phyloP scores from a whole-genome alignment of 2,797 vertebrate genomes.

The Galagoides demidoff region DNA sequence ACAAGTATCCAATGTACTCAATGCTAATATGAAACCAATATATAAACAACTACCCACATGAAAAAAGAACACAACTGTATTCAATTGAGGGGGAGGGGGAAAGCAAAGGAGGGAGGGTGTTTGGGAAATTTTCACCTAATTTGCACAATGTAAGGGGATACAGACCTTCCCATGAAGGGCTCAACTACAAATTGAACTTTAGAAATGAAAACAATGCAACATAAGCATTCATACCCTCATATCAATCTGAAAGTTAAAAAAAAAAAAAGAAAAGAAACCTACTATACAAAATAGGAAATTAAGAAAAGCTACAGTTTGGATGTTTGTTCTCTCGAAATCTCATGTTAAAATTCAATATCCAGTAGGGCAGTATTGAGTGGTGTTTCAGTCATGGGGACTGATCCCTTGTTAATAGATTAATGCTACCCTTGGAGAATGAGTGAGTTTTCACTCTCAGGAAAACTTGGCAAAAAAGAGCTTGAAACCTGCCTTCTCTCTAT shows the following conservation, averaged over 20 bases:
- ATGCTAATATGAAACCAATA: no score
- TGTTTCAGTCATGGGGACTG: not conserved
- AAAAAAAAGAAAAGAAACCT: not conserved
- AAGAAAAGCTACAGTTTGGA: not conserved
- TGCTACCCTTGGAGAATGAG: not conserved
- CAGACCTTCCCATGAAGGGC: no score
- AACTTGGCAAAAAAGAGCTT: not conserved
- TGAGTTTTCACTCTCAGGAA: not conserved
- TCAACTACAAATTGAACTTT: no score
- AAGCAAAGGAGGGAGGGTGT: no score
- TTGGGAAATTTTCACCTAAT: no score
- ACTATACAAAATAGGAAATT: not conserved
- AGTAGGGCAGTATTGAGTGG: not conserved
- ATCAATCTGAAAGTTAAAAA: not conserved
- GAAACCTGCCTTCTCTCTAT: not conserved
- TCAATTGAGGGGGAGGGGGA: no score
- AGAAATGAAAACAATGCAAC: no score
- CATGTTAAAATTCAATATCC: not conserved
- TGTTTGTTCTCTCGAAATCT: not conserved
- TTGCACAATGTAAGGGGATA: no score
- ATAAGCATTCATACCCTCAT: no score
- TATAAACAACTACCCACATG: no score
- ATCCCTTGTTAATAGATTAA: not conserved
- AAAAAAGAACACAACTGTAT: no score
- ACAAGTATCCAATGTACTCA: no score